Evolutionary conservation across 2,888 invertebrate species (phyloP).

Genomic region (Amorpha juglandis): DNA sequence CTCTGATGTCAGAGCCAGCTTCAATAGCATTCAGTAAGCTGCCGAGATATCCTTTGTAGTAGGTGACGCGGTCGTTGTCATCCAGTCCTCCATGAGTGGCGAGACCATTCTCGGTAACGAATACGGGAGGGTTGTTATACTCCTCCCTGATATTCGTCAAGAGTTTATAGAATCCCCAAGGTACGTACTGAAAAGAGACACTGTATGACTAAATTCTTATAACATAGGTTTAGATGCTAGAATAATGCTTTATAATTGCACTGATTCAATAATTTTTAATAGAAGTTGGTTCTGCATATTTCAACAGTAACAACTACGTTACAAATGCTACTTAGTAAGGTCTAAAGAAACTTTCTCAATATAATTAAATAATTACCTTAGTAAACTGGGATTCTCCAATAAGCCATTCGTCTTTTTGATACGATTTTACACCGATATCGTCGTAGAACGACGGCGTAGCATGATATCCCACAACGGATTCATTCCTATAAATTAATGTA

Average conservation of each 20-base stretch:
- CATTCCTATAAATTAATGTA: slow-evolving; percentile 63
- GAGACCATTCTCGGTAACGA: slow-evolving; percentile 83
- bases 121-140: slow-evolving; percentile 79
- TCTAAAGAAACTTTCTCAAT: no score
- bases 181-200: no score
- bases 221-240: no score
- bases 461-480: slow-evolving; percentile 40
- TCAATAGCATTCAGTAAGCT: slow-evolving; percentile 65
- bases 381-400: no score
- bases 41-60: slow-evolving; percentile 59
- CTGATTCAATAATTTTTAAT: no score
- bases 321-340: no score
- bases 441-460: slow-evolving; percentile 47
- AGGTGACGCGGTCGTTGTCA: slow-evolving; percentile 68
- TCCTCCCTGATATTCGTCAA: slow-evolving; percentile 71
- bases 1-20: slow-evolving; percentile 65
- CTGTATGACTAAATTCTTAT: no score
- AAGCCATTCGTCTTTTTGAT: slow-evolving; percentile 36
- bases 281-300: no score
- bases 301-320: no score
- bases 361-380: no score
- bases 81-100: slow-evolving; percentile 47
- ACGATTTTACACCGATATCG: slow-evolving; percentile 42
- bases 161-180: slow-evolving; percentile 74
- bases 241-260: no score